Conservation (phyloP, 2,888 invertebrate species). For the Dysmachus trigonus region DNA sequence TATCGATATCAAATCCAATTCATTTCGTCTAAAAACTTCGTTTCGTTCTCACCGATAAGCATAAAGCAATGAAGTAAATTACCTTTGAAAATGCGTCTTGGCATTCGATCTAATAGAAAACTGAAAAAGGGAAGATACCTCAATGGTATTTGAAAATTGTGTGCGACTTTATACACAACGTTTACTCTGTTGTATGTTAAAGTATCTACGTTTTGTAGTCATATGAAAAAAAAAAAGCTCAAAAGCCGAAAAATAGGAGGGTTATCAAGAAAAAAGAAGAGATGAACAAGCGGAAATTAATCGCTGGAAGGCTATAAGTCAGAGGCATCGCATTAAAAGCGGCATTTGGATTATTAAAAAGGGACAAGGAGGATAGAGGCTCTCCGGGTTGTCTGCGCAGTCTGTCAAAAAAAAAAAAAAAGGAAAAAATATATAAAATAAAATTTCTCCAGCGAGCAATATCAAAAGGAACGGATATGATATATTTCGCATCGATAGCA, state of each 20-base stretch:
- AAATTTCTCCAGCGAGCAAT: not conserved
- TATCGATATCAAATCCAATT: no score
- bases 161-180: not conserved
- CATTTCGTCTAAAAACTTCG: no score
- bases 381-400: not conserved
- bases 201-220: not conserved
- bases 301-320: conserved; percentile 24
- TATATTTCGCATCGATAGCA: conserved; percentile 29
- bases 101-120: no score
- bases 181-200: not conserved
- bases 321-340: not conserved
- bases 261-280: not conserved
- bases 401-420: not conserved
- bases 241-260: not conserved
- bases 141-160: no score
- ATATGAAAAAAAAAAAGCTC: not conserved
- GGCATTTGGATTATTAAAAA: conserved; percentile 11
- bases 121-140: no score
- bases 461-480: conserved; percentile 24
- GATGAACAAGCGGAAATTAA: conserved; percentile 4
- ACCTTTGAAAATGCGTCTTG: no score
- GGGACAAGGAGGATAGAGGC: not conserved
- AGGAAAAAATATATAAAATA: conserved; percentile 5
- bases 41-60: no score
- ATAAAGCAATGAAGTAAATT: no score